Evolutionary conservation across 2,797 vertebrate genomes (phyloP), one percentile per base, ranked within the genome.

Genomic region (Spinus olivaceus): DNA sequence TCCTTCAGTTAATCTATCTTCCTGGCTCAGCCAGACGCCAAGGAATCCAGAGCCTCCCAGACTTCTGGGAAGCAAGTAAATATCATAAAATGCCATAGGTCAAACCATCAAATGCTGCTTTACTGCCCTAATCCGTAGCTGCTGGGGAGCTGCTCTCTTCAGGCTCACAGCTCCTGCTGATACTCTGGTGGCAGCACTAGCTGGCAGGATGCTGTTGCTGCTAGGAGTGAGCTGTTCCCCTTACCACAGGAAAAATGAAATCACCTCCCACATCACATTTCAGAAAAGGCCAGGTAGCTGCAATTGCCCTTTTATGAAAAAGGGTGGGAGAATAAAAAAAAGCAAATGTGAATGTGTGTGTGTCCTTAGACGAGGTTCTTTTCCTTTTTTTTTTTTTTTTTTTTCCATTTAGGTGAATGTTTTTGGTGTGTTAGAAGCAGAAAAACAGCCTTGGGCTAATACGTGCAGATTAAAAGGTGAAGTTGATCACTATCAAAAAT

Each of bases 31-130:
- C 17, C 28, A 81, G 63, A 81, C 0, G 4, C 63, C 92, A 93
- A 79, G 70, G 85, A 90, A 95, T 84, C 91, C 86, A 83, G 89
- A 95, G 69, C 79, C 88, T 96, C 88, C 66, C 85, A 94, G 89
- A 54, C 22, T 89, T 73, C 92, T 95, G 82, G 87, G 90, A 95
- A 93, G 56, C 25, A 82, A 92, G 47, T 33, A 93, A 92, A 83
- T 78, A 71, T n/a, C 59, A 63, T 49, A 53, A 92, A 91, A 91
- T 89, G 79, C 63, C 8, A 1, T 10, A 90, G 76, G 92, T 92
- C 84, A 96, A 74, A 67, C 33, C 57, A 87, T 24, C 35, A 63
- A 32, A 49, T 56, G 89, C 47, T 90, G 41, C 81, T 81, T 54
- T 81, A 56, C 63, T 82, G 47, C 30, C 54, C 51, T 59, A 66